phyloP scores from a whole-genome alignment of 2,113 vertebrate genomes.

The Paralichthys olivaceus region DNA sequence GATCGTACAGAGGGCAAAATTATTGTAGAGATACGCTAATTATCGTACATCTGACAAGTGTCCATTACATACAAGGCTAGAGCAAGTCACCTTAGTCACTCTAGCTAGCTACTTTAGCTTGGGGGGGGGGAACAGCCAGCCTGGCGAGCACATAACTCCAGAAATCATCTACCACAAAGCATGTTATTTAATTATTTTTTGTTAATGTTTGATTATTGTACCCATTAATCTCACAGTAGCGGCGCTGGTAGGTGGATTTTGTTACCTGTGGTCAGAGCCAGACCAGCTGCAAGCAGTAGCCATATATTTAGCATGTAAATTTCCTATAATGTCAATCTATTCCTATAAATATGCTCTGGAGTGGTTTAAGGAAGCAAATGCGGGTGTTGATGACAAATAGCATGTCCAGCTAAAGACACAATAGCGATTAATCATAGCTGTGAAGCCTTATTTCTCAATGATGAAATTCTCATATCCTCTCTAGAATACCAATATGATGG shows the following conservation, averaged over 20 bases:
- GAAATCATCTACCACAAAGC: neutral
- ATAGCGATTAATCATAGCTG: neutral
- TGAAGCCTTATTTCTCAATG: neutral
- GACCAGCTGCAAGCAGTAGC: no score
- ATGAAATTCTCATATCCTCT: neutral
- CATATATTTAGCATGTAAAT: no score
- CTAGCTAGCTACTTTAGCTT: no score
- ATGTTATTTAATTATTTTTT: neutral
- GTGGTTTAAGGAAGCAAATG: neutral
- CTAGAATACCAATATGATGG: constrained; percentile 9
- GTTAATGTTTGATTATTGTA: neutral
- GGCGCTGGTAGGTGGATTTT: neutral
- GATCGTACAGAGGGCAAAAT: no score
- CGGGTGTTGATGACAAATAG: neutral
- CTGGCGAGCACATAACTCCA: neutral
- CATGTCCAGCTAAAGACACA: neutral
- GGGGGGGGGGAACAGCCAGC: neutral
- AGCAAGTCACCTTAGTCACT: no score
- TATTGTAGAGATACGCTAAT: no score
- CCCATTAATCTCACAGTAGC: neutral
- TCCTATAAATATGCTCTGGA: neutral
- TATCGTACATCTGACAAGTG: no score
- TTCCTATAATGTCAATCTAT: neutral
- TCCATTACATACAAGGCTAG: no score
- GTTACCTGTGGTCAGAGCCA: no score